A percentile compares a stretch with the other conserved stretches of the same genome.
phyloP scores from a whole-genome alignment of 1,140 invertebrate genomes.

The Himalopsyche phryganea region DNA sequence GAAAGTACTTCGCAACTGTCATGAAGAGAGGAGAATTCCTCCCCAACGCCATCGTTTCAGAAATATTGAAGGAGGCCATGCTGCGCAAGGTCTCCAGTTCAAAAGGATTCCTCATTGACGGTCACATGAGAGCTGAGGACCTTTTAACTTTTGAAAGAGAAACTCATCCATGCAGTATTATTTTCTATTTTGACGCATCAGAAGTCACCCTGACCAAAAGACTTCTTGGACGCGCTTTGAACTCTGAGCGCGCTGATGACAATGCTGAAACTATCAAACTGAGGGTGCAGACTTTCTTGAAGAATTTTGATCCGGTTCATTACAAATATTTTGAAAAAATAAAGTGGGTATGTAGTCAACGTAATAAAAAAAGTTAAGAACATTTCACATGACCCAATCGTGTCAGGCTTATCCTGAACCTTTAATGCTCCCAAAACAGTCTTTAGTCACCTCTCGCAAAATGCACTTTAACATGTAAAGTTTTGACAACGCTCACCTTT shows the following conservation, averaged over 20 bases:
- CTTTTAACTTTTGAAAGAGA: conserved; percentile 83
- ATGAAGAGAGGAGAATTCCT: conserved; percentile 90
- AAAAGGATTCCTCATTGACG: conserved; percentile 94
- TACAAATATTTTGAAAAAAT: conserved; percentile 79
- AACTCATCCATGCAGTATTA: conserved; percentile 62
- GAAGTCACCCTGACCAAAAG: conserved; percentile 82
- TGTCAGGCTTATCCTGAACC: too few relatives aligned
- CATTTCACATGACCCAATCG: too few relatives aligned
- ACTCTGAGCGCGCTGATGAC: conserved; percentile 92
- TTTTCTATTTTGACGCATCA: conserved; percentile 69
- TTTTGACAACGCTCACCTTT: too few relatives aligned
- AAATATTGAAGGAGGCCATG: conserved; percentile 84
- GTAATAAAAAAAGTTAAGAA: too few relatives aligned
- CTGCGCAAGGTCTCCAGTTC: conserved; percentile 61
- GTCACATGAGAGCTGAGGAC: conserved; percentile 88
- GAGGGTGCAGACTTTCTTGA: conserved; percentile 87
- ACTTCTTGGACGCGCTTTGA: conserved; percentile 80
- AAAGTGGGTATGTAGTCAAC: conserved; percentile 59
- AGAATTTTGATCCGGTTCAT: conserved; percentile 86
- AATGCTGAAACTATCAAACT: conserved; percentile 96
- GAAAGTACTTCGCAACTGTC: conserved; percentile 72
- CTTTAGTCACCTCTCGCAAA: too few relatives aligned
- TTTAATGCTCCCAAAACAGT: too few relatives aligned
- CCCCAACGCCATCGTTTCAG: conserved; percentile 82
- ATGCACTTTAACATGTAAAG: too few relatives aligned